Evolutionary conservation across 2,888 invertebrate genomes (phyloP).

Genomic region (Oscheius sp.): DNA sequence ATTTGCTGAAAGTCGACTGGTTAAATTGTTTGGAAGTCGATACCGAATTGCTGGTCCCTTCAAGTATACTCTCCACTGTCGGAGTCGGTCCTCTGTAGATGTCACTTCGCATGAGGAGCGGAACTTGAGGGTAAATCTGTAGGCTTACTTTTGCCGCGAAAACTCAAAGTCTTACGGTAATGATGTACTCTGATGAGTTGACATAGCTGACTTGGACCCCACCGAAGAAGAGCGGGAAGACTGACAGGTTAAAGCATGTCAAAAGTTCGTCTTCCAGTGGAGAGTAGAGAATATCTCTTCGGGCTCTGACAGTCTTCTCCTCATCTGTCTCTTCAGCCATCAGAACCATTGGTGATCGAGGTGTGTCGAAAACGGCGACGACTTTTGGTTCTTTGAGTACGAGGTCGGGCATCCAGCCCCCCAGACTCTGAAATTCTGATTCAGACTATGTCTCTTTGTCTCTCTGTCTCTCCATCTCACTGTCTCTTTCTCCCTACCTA

Average conservation of each 20-base stretch:
- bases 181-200: constrained; percentile 46
- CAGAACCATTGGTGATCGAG: constrained; percentile 3
- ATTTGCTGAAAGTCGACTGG: constrained; percentile 2
- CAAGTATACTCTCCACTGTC: constrained; percentile 25
- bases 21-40: background rate
- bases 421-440: constrained; percentile 35
- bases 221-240: constrained; percentile 54
- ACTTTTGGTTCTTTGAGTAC: constrained; percentile 3
- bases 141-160: background rate
- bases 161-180: constrained; percentile 40
- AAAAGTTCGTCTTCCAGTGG: constrained; percentile 48
- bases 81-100: constrained; percentile 36
- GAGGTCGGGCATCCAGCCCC: constrained; percentile 55
- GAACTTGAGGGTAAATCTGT: constrained; percentile 56
- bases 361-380: constrained; percentile 1
- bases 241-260: constrained; percentile 51
- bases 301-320: background rate
- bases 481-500: background rate
- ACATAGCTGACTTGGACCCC: constrained; percentile 55
- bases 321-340: constrained; percentile 26
- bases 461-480: too few species aligned
- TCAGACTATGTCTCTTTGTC: too few species aligned
- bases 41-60: background rate
- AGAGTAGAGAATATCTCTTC: constrained; percentile 11
- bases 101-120: constrained; percentile 42